Evolutionary conservation across 2,888 invertebrate species (phyloP), one percentile per base, ranked within the genome.

Genomic region (Synanthedon formicaeformis): DNA sequence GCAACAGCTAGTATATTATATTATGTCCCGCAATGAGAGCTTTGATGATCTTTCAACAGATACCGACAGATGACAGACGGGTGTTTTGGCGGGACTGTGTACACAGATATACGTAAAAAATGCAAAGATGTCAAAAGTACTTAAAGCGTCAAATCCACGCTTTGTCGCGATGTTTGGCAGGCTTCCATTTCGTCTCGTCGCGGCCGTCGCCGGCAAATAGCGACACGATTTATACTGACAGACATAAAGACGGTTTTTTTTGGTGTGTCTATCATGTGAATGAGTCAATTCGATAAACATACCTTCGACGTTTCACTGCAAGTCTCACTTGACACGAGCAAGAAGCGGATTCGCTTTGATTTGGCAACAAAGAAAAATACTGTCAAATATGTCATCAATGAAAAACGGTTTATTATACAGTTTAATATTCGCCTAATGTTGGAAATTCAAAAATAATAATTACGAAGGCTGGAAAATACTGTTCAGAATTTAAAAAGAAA

Each of bases 171-270:
- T 34, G 51, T 11, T 55, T 56, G 56, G 56, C 56, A 56, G 14
- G 5, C 49, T 34, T 34, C 23, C 13, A 45, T 13, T 13, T 23
- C 49, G 41, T 34, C 23, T 13, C n/a, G n/a, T 6, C 14, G 50
- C 18, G 18, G 18, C 41, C 55, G 55, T 52, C 55, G 50, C 56
- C 45, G 50, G 57, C 56, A 53, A 56, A 55, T 56, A 54, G 53
- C 55, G 48, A 27, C 48, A 50, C 56, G 56, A 61, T 60, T 64
- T 62, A 62, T 58, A 55, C 53, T 52, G 53, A 53, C 58, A 55
- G 55, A 54, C 53, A 53, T 51, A 55, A 55, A 53, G 50, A 56
- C 56, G 53, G 55, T 59, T 56, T 60, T 61, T 55, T 56, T 54
- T 51, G 53, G 52, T 55, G 53, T 54, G 54, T 57, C 54, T 51